Percentiles rank a stretch among this genome's conserved stretches.
These are phyloP conservation scores for Pomatorhinus ruficollis DNA, from an alignment of 2,113 vertebrate genomes.

Conservation along the genomic window DNA sequence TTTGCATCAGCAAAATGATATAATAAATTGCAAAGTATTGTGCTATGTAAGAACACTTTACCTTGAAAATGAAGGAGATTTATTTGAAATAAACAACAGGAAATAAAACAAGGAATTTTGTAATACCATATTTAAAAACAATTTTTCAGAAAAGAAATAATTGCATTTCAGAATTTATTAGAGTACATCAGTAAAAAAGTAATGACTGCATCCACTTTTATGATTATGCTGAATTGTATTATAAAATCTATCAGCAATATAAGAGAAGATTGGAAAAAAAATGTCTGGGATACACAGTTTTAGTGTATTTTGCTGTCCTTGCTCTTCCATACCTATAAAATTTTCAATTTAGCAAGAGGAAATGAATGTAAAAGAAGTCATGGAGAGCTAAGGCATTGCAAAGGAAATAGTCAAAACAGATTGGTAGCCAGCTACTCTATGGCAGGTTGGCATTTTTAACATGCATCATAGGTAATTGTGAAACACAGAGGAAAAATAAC, in stretches of 20 bases:
- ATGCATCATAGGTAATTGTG: neutral
- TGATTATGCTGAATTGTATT: neutral
- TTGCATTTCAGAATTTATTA: conserved; percentile 21
- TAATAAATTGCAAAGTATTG: neutral
- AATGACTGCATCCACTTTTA: conserved; percentile 20
- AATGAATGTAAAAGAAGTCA: neutral
- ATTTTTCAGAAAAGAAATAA: neutral
- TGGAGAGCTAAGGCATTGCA: neutral
- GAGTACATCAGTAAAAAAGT: neutral
- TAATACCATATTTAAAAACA: neutral
- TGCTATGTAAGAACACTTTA: neutral
- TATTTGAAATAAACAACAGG: neutral
- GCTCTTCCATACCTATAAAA: neutral
- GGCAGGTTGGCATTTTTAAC: neutral
- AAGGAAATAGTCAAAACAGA: neutral
- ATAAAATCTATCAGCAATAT: neutral
- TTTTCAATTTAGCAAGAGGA: neutral
- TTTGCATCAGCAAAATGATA: neutral
- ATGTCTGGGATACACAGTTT: neutral
- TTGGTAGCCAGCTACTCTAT: neutral
- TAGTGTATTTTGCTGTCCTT: neutral
- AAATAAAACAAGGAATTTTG: neutral
- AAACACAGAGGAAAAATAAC: neutral
- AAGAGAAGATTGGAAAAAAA: neutral
- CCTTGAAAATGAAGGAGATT: neutral